These are phyloP conservation scores for Halesus radiatus DNA, from an alignment of 1,140 invertebrate genomes.

Conservation along the genomic window DNA sequence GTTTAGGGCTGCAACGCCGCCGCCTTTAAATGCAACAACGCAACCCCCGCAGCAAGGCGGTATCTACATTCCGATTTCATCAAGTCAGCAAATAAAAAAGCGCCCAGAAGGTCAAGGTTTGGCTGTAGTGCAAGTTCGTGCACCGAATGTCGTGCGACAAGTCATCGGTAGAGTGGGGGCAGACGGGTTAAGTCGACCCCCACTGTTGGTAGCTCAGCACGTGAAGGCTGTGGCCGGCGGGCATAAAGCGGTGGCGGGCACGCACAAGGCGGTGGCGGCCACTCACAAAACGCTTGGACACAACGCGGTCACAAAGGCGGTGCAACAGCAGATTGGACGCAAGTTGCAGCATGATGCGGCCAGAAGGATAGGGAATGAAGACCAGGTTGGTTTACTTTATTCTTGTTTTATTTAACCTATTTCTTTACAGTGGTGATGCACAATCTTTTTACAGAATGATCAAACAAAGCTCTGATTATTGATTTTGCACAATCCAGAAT, in stretches of 20 bases:
- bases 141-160: background rate
- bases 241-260: constrained; percentile 8
- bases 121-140: background rate
- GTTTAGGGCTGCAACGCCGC: background rate
- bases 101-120: background rate
- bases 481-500: no score
- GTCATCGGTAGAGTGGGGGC: background rate
- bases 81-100: constrained; percentile 2
- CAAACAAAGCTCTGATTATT: no score
- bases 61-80: constrained; percentile 9
- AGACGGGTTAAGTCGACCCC: constrained; percentile 1
- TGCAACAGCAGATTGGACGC: constrained; percentile 15
- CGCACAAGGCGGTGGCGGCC: background rate
- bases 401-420: no score
- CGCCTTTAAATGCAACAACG: background rate
- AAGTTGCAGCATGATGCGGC: constrained; percentile 11
- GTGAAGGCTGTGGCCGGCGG: background rate
- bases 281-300: background rate
- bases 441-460: no score
- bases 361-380: constrained; percentile 14
- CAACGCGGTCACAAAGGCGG: background rate
- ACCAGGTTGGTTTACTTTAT: constrained; percentile 6
- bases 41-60: constrained; percentile 7
- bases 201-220: background rate
- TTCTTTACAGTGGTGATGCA: no score